Evolutionary conservation across 2,113 vertebrate genomes (phyloP).

Genomic region (Urocolius indicus): DNA sequence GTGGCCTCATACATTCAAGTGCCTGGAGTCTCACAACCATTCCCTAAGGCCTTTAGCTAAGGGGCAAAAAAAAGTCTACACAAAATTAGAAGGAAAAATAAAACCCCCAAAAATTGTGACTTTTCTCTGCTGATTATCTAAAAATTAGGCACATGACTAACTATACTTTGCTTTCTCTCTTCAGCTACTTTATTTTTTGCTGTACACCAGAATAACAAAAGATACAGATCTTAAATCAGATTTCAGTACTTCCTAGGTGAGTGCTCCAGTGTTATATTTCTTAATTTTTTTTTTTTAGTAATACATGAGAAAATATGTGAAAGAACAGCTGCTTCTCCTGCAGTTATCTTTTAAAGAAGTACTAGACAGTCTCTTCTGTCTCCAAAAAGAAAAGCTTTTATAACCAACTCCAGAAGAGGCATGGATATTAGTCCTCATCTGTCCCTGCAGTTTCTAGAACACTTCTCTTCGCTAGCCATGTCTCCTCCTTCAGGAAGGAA

Average conservation of each 20-base stretch:
- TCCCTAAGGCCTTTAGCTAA: background rate
- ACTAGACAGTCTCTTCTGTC: background rate
- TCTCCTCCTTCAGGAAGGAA: background rate
- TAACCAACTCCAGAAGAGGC: background rate
- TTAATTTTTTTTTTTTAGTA: background rate
- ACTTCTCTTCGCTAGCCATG: background rate
- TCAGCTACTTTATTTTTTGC: background rate
- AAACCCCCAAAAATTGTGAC: background rate
- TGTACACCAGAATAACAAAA: background rate
- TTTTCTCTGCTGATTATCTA: background rate
- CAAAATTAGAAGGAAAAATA: rapidly evolving
- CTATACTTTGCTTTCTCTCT: background rate
- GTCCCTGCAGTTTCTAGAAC: background rate
- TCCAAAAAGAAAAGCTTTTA: background rate
- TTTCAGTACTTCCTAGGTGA: background rate
- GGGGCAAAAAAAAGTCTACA: background rate
- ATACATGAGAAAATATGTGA: background rate
- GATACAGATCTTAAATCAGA: background rate
- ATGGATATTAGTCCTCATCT: background rate
- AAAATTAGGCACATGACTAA: background rate
- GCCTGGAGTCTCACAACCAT: background rate
- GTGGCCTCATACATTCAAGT: background rate
- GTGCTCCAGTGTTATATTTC: background rate
- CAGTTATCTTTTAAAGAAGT: background rate
- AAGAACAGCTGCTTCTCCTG: background rate